Evolutionary conservation across 2,113 vertebrate genomes (phyloP), one percentile per base, ranked within the genome.

Genomic region (Myotis davidii): DNA sequence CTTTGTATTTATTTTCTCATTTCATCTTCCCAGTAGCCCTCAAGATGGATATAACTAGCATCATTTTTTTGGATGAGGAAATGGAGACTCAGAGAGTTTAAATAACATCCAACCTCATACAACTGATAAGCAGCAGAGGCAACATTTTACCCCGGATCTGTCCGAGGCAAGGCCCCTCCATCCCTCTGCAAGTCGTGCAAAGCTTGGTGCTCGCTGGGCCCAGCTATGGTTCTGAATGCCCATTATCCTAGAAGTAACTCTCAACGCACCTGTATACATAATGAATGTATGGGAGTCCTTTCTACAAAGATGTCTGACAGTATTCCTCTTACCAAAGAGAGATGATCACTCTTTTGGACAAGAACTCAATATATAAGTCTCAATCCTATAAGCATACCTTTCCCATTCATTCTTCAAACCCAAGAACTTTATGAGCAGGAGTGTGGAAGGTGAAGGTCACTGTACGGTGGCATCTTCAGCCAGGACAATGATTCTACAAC

Each of bases 1-100:
- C 61, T 82, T 88, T 79, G 61, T 64, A 72, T 79, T 91, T 88
- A n/a, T 87, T 86, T 76, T 82, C 77, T 67, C 54, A 81, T 21
- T 32, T 72, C 56, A 73, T 89, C 42, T 72, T 92, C 77, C 10
- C 67, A 34, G 21, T 50, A 88, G 61, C 32, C 39, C 70, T 90
- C 21, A 82, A 85, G 25, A 52, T 18, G 77, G 77, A 73, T 78
- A 56, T 42, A 95, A 82, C 34, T 72, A 72, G 56, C n/a, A 39
- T 92, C 21, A 18, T 16, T 95, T 61, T 61, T 96, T 56, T 16
- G 27, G 39, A 94, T 20, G 32, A 85, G 17, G 39, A 74, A 88
- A 64, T 48, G 14, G 52, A 91, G 23, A 77, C 50, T 72, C 59
- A 6, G 45, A 52, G 34, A 90, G 23, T 73, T 73, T 54, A 88